Conservation (phyloP, 2,888 invertebrate species). For the Byasa hedistus region DNA sequence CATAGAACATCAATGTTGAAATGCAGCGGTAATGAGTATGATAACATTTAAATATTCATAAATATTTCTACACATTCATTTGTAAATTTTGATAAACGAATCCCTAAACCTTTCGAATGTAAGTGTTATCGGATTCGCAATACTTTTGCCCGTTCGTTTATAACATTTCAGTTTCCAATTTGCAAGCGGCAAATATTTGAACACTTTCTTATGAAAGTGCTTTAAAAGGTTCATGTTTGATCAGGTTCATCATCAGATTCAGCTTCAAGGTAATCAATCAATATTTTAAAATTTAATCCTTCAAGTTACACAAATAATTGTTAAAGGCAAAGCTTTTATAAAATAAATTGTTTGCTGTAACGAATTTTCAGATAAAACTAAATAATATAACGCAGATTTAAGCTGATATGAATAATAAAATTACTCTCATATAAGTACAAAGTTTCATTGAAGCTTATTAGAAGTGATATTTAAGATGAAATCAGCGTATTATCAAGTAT, state of each 20-base stretch:
- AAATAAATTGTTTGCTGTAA: no score
- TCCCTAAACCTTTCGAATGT: neutral
- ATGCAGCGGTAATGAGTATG: no score
- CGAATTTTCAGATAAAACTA: no score
- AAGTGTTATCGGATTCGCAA: conserved; percentile 1
- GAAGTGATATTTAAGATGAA: neutral
- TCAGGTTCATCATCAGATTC: neutral
- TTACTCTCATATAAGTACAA: neutral
- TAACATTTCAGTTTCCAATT: conserved; percentile 12
- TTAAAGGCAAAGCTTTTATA: no score
- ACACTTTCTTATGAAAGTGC: neutral
- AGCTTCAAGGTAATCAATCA: no score
- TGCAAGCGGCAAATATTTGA: conserved; percentile 9
- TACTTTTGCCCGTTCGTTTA: neutral
- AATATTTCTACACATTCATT: no score
- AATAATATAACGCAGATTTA: no score
- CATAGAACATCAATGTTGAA: no score
- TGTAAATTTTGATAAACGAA: neutral
- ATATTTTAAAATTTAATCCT: no score
- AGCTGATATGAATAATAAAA: neutral
- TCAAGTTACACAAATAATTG: no score
- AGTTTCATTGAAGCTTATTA: neutral
- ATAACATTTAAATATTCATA: no score
- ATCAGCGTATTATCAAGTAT: neutral
- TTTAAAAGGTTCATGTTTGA: neutral